A percentile compares a stretch with the other conserved stretches of the same genome.
Evolutionary conservation across 1,140 invertebrate genomes (phyloP).

Genomic region (Thaumatotibia leucotreta): DNA sequence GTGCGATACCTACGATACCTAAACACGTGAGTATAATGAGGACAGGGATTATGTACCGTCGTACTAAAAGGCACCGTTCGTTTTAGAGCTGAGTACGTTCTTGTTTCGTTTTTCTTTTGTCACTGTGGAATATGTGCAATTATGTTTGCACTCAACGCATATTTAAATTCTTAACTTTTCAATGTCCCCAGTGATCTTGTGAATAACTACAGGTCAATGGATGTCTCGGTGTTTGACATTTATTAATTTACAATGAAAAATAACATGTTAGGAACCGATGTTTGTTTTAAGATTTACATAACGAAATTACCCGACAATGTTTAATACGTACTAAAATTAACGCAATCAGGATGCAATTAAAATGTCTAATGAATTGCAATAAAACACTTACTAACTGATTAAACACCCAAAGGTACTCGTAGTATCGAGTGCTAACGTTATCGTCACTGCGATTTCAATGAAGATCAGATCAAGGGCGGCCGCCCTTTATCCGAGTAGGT

Average conservation of each 20-base stretch:
- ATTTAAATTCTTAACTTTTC: background rate
- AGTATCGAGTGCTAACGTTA: background rate
- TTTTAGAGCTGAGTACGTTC: background rate
- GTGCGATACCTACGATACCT: slow-evolving; percentile 21
- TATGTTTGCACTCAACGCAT: background rate
- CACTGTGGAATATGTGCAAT: background rate
- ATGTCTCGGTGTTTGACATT: background rate
- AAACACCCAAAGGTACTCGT: background rate
- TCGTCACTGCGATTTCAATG: background rate
- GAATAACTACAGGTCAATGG: background rate
- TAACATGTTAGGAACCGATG: background rate
- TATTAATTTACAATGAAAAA: background rate
- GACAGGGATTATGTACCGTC: slow-evolving; percentile 17
- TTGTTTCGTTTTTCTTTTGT: background rate
- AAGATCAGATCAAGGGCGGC: background rate
- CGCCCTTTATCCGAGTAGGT: background rate
- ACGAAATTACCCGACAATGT: too few relatives aligned
- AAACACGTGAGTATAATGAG: slow-evolving; percentile 26
- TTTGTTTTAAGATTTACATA: too few relatives aligned
- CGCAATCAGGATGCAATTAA: too few relatives aligned
- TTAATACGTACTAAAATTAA: too few relatives aligned
- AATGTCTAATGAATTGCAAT: background rate
- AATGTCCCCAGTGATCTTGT: background rate
- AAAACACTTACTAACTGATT: background rate
- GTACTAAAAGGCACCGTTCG: background rate